Base-by-base conservation (phyloP, 2,797 vertebrate species). In the Pangasius djambal region DNA sequence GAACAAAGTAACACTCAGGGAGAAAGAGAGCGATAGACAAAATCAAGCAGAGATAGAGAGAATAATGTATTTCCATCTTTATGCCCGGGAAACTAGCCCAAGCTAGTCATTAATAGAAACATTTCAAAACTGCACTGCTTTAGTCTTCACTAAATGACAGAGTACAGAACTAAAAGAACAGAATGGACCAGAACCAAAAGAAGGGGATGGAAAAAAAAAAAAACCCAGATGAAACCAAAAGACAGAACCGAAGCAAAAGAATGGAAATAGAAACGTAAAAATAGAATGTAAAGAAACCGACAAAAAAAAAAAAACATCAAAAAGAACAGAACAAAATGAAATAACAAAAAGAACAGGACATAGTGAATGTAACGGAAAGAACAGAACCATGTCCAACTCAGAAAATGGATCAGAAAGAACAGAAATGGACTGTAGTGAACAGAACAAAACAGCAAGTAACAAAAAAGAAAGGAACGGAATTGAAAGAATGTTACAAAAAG, bases 1-100 rank as follows among this genome's bases (percentile, higher is more conserved):
- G 83, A 84, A 91, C 87, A 88, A 70, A 63, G 31, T 52, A 34
- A 74, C 77, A 48, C 61, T 85, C 63, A 28, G 81, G 15, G 22
- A 83, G 81, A 83, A 28, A 37, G 9, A 25, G 28, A 31, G 50
- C 6, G 15, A 31, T 18, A 20, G 16, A 81, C 78, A 22, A 81
- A 57, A 22, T 81, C 12, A 34, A 81, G 52, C 31, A 57, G 78
- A 55, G 31, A 81, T 34, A 34, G 31, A 81, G 4, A 5, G 78
- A 57, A 57, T 55, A 52, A 57, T n/a, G 28, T 75, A 50, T 75
- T 75, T 75, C 22, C 4, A 15, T 0, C 10, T 4, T 48, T 28
- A 6, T 48, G 44, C 28, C 15, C 44, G 6, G 72, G 25, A 75
- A 75, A 50, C 74, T n/a, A 48, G 74, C 25, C 15, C 8, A 25